Evolutionary conservation across 2,113 vertebrate genomes (phyloP), one percentile per base, ranked within the genome.

Genomic region (Mesembrinibis cayennensis): DNA sequence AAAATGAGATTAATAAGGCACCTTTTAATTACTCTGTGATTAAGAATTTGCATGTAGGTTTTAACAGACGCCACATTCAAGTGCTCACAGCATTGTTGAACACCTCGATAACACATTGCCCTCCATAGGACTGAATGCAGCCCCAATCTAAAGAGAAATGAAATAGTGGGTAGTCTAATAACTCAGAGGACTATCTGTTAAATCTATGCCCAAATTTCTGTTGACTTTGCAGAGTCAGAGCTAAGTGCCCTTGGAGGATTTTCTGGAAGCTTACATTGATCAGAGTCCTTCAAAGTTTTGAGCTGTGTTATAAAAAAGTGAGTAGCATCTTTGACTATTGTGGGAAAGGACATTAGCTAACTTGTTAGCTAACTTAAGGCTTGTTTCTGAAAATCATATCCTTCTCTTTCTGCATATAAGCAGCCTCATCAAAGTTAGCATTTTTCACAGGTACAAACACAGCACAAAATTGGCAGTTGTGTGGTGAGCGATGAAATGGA

Each of bases 81-180:
- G 47, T 63, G 53, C 73, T 82, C 50, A 63, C 53, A 89, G 22
- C 6, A 19, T 18, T 23, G 11, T 1, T 38, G 34, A 47, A 50
- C 27, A 25, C 19, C 30, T 36, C 26, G 59, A 34, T 29, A 53
- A 53, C 16, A 13, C 10, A 2, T 38, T 65, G 7, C 4, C 44
- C 9, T 44, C 27, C 38, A 15, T 15, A 36, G 65, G 34, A 10
- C 20, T 27, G 40, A 79, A 21, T 3, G 4, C 13, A 71, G 0
- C 8, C 27, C 25, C 32, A 40, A 1, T 16, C 16, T n/a, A 13
- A 50, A 69, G 27, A 40, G 38, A 71, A 88, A 20, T 18, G 5
- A 2, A 19, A 16, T 3, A 3, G 1, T 66, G 26, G 3, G 16
- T 13, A 36, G 14, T 21, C 12, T 30, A 15, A n/a, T 22, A 77